Base-by-base conservation (phyloP, 2,888 invertebrate species). In the Metacarcinus magister region DNA sequence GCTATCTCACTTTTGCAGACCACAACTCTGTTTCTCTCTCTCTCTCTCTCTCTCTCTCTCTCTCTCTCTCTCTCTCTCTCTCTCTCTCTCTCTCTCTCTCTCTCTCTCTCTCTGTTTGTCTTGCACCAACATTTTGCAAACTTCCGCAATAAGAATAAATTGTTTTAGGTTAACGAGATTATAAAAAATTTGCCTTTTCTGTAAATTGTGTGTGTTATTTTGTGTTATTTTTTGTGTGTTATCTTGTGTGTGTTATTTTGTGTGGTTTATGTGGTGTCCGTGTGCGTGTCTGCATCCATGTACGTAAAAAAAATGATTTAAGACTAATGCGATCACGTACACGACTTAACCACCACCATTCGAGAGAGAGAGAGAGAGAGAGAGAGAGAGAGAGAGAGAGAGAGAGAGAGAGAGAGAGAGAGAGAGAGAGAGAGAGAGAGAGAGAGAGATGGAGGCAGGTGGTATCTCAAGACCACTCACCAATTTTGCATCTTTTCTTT, bases 61-160 rank as follows among this genome's bases (percentile, higher is more conserved):
- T n/a, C 67, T 67, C 23, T n/a, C 67, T 67, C n/a, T 67, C n/a
- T 67, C 67, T 67, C 67, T 67, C 67, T n/a, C 67, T 67, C n/a
- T n/a, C 67, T 67, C 67, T 7, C 75, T 75, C 28, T 8, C 28
- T 75, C n/a, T n/a, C 5, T 7, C n/a, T 75, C n/a, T 28, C n/a
- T 75, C 8, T 28, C n/a, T 75, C n/a, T n/a, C 75, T 75, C n/a
- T n/a, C n/a, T 75, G 3, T 75, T 28, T 75, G 0, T 28, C 23
- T 75, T 7, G 4, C n/a, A n/a, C 8, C 75, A 19, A 19, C 0
- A 39, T 39, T 39, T 39, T 39, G 39, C 39, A 39, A 39, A 39
- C 39, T 39, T 39, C 39, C 39, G 39, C 39, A 39, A 2, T 1
- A 39, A 39, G 39, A 39, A 39, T 39, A 39, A 39, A 39, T 39